phyloP scores from a whole-genome alignment of 2,888 invertebrate genomes.

The Papilio gigon region DNA sequence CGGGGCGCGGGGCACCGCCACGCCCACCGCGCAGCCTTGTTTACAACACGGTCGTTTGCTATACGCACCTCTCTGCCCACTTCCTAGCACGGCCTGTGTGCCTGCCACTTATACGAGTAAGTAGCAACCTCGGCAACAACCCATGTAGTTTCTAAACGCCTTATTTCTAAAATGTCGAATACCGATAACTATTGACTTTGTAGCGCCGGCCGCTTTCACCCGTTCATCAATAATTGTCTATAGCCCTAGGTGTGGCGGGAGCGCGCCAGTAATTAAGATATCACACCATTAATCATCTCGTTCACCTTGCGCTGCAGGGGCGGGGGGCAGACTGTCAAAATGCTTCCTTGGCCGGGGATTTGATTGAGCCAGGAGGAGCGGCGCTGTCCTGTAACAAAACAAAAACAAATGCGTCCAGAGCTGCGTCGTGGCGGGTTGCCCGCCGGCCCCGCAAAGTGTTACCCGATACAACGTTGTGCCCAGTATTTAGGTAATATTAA shows the following conservation, averaged over 20 bases:
- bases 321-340: conserved; percentile 47
- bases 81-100: too few species aligned
- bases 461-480: conserved; percentile 52
- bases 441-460: conserved; percentile 41
- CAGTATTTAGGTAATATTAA: conserved; percentile 53
- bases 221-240: neutral
- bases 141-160: too few species aligned
- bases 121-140: too few species aligned
- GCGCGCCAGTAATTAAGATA: conserved; percentile 27
- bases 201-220: neutral
- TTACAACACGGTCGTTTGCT: conserved; percentile 2
- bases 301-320: conserved; percentile 30
- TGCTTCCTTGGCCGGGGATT: conserved; percentile 47
- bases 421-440: conserved; percentile 43
- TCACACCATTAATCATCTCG: conserved; percentile 32
- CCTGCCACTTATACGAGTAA: too few species aligned
- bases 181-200: too few species aligned
- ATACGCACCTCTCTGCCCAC: neutral
- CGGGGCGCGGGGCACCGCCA: conserved; percentile 30
- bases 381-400: conserved; percentile 47
- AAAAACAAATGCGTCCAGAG: conserved; percentile 38
- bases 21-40: conserved; percentile 38
- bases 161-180: neutral
- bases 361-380: conserved; percentile 43
- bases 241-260: neutral